Base-by-base conservation (phyloP, 2,797 vertebrate genomes). In the Acanthopagrus latus region DNA sequence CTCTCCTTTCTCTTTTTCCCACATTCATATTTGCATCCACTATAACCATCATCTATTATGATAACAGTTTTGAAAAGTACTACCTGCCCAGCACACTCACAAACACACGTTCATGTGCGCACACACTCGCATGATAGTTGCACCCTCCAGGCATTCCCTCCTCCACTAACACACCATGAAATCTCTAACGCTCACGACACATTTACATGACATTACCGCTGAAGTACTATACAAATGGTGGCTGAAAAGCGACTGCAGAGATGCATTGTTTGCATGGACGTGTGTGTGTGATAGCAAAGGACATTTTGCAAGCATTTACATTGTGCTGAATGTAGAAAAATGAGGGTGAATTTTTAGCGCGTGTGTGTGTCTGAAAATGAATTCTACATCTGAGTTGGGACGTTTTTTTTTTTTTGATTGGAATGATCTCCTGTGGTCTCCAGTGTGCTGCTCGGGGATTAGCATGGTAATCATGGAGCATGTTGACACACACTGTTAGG, bases 401-500 rank as follows among this genome's bases (percentile, higher is more conserved):
- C 13, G 5, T 20, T 20, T 60, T 33, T 71, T 77, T 77, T n/a
- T n/a, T 4, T 27, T 41, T 62, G 71, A 78, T 43, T 78, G 69
- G 48, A 83, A 81, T 74, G 78, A 82, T 83, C 83, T 83, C 78
- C 71, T 68, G 63, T 78, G 77, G 79, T 73, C 79, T 88, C 62
- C 57, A 33, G 58, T 69, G 67, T 81, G 81, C 58, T 83, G 71
- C 74, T 76, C 46, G 77, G 72, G 79, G 83, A 92, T 93, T 89
- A 93, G 79, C 64, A 84, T 81, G 73, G 82, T 88, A 86, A 90
- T 85, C 80, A 76, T 76, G 77, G 47, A 51, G 74, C 68, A 72
- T 88, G 89, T 91, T 90, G 86, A 83, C 84, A 92, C 86, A 91
- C 78, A 76, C 77, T 54, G 85, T 77, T 83, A 82, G 83, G 82